phyloP scores from a whole-genome alignment of 1,140 invertebrate genomes.

The Heliconius himera region DNA sequence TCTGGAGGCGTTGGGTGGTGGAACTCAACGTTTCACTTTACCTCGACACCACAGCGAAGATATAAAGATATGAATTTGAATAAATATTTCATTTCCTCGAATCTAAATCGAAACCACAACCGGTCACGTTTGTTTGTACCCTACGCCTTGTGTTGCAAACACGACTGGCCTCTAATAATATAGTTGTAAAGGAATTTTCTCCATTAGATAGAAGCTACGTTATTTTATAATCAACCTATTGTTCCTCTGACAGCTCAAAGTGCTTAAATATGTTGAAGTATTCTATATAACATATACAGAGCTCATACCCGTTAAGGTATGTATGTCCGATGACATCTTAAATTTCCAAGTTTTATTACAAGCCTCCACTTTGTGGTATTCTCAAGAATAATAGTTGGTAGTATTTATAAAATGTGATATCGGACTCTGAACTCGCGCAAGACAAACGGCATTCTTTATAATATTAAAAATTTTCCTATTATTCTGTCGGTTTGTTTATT shows the following conservation, averaged over 20 bases:
- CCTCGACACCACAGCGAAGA: not conserved
- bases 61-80: not conserved
- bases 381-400: slow-evolving; percentile 7
- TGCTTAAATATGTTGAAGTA: too few relatives aligned
- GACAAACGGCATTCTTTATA: slow-evolving; percentile 6
- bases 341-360: not conserved
- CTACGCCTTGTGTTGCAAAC: too few relatives aligned
- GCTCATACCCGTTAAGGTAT: not conserved
- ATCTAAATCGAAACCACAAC: too few relatives aligned
- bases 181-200: too few relatives aligned
- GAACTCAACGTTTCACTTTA: not conserved
- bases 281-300: not conserved
- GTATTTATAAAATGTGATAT: slow-evolving; percentile 14
- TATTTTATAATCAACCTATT: too few relatives aligned
- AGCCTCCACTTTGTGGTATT: not conserved
- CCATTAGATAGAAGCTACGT: too few relatives aligned
- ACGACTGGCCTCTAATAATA: too few relatives aligned
- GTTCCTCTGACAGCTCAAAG: too few relatives aligned
- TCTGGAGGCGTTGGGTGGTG: not conserved
- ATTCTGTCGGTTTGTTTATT: not conserved
- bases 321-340: not conserved
- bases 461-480: not conserved
- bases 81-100: not conserved
- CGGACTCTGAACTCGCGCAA: not conserved
- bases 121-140: too few relatives aligned